Base-by-base conservation (phyloP, 2,888 invertebrate species). In the Phortica magna region DNA sequence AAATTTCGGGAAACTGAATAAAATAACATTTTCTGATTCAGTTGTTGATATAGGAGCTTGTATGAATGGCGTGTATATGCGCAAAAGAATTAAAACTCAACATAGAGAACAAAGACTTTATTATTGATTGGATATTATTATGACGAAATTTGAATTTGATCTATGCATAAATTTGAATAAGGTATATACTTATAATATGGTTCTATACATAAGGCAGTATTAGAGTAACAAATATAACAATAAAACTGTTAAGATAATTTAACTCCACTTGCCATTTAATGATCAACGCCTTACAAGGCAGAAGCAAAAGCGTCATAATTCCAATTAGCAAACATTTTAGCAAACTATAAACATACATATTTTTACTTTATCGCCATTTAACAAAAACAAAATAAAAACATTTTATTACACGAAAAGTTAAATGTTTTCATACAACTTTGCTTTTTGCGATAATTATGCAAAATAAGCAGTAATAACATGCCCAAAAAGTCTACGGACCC, bases 311-410 rank as follows among this genome's bases (percentile, higher is more conserved):
- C 72, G 19, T 39, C 65, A 76, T 76, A 81, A 76, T 81, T 75
- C 78, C 77, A 82, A 82, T 82, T 82, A 76, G 76, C 75, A 78
- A 81, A 81, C 78, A 82, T 71, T 71, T 71, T 71, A 71, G 31
- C 70, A 53, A 68, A 71, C 70, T 31, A 39, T 53, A 71, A 71
- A 71, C 70, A 48, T 48, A 14, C 48, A 48, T 48, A 48, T 48
- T 48, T 48, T 14, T 48, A 48, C 48, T 48, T 48, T 48, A 48
- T 48, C 14, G 48, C 48, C 9, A 7, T 48, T 48, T 14, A 48
- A 48, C 14, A 48, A 48, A 48, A 14, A 48, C 9, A 6, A 48
- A 48, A 12, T 9, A 48, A 14, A 9, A 2, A 48, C 48, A 48
- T 48, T 48, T 61, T 61, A 22, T 17, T 61, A 61, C 22, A 71